Base-by-base conservation (phyloP, 2,888 invertebrate species). In the Drosophila nigritarsus region DNA sequence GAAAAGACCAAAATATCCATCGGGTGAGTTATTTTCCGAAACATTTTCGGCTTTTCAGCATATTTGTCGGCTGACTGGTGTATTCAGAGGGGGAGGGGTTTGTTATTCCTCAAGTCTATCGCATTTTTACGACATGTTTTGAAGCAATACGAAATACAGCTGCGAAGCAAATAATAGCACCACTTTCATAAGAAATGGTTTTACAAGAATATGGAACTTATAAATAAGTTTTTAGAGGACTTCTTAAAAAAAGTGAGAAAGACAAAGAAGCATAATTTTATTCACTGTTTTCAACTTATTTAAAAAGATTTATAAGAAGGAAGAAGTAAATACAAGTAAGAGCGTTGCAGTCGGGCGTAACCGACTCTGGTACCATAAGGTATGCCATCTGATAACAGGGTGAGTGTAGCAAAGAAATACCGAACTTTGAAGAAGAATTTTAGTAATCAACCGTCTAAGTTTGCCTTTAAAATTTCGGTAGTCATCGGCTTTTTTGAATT, bases 1-100 rank as follows among this genome's bases (percentile, higher is more conserved):
- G 45, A 45, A 45, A 45, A 48, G 51, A 73, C 62, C 5, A 70
- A 80, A 81, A 75, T 76, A 80, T 69, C 69, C 58, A 32, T 67
- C 56, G 59, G 38, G 49, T 51, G 40, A 72, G 61, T 67, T 68
- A 72, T 68, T 56, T 79, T 80, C 48, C 65, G 42, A 67, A 50
- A 65, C 66, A 75, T 78, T 68, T 78, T 82, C 50, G 49, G 60
- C 42, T 56, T 72, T 75, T 81, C 83, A 59, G 60, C 73, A 65
- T 54, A 72, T 82, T 83, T 76, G 71, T 69, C 27, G 54, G 59
- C 58, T 60, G 50, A 15, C 48, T 62, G 50, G 20, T 13, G 36
- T 30, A 66, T 60, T 65, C 51, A 38, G 27, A 29, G 27, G 56
- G 68, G 53, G 29, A 38, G 20, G 29, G 51, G 56, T 68, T 80